Conservation (phyloP, 1,140 invertebrate species). For the Atta cephalotes region DNA sequence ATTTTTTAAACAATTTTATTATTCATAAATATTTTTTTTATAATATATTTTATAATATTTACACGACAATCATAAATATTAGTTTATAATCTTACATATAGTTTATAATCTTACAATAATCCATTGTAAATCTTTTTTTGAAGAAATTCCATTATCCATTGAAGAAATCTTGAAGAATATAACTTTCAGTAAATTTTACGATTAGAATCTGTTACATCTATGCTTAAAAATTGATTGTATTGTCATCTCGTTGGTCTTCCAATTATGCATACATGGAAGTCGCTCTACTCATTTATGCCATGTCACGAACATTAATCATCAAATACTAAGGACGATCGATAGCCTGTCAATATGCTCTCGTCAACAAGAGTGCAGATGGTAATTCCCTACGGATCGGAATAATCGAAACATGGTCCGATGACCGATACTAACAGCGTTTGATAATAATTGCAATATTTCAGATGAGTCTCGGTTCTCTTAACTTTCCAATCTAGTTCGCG, state of each 20-base stretch:
- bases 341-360: slow-evolving; percentile 40
- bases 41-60: neutral
- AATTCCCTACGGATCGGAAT: slow-evolving; percentile 38
- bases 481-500: neutral
- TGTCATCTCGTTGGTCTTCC: slow-evolving; percentile 18
- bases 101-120: neutral
- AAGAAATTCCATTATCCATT: neutral
- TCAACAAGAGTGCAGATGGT: slow-evolving; percentile 41
- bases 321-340: slow-evolving; percentile 54
- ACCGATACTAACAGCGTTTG: slow-evolving; percentile 6
- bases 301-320: slow-evolving; percentile 57
- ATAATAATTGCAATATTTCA: slow-evolving; percentile 19
- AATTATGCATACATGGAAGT: slow-evolving; percentile 1
- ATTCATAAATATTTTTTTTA: neutral
- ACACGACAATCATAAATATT: neutral
- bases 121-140: neutral
- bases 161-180: neutral
- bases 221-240: slow-evolving; percentile 22
- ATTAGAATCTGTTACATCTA: slow-evolving; percentile 9
- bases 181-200: neutral
- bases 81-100: neutral
- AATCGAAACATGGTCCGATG: slow-evolving; percentile 23
- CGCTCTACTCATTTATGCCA: slow-evolving; percentile 33
- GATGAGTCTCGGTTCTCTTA: neutral
- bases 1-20: neutral